These are phyloP conservation scores for Gymnoscopelus microlampas DNA, from an alignment of 2,797 vertebrate species.

Conservation along the genomic window DNA sequence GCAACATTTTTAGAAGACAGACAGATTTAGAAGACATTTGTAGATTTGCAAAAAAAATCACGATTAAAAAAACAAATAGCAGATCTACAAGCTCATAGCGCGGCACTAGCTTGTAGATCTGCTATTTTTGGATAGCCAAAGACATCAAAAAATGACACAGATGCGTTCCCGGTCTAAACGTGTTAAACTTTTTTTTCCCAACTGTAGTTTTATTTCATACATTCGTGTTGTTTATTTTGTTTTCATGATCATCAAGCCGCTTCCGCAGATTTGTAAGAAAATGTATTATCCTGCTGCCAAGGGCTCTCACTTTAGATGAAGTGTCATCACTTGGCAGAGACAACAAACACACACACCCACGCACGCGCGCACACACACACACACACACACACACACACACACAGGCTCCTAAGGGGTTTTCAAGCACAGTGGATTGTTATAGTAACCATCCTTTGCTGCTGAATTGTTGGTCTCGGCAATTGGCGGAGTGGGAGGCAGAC, in stretches of 20 bases:
- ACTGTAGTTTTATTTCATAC: background rate
- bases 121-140: no score
- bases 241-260: slow-evolving; percentile 58
- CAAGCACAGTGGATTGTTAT: slow-evolving; percentile 69
- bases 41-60: no score
- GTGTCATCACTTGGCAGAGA: slow-evolving; percentile 71
- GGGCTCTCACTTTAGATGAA: slow-evolving; percentile 79
- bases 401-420: slow-evolving; percentile 72
- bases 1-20: no score
- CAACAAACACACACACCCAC: slow-evolving; percentile 44
- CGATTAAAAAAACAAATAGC: no score
- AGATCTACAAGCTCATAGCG: no score
- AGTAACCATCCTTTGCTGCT: slow-evolving; percentile 59
- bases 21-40: no score
- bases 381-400: slow-evolving; percentile 52
- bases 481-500: slow-evolving; percentile 47
- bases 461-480: slow-evolving; percentile 47
- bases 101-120: no score
- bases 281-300: slow-evolving; percentile 70
- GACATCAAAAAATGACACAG: no score
- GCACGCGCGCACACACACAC: slow-evolving; percentile 34
- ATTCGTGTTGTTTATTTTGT: slow-evolving; percentile 37
- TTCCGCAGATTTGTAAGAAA: slow-evolving; percentile 64
- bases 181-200: background rate
- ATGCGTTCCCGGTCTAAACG: no score